Percentiles rank a stretch among this genome's conserved stretches.
These are phyloP conservation scores for Micromussa lordhowensis DNA, from an alignment of 92 coral and sea anemone species.

Conservation along the genomic window DNA sequence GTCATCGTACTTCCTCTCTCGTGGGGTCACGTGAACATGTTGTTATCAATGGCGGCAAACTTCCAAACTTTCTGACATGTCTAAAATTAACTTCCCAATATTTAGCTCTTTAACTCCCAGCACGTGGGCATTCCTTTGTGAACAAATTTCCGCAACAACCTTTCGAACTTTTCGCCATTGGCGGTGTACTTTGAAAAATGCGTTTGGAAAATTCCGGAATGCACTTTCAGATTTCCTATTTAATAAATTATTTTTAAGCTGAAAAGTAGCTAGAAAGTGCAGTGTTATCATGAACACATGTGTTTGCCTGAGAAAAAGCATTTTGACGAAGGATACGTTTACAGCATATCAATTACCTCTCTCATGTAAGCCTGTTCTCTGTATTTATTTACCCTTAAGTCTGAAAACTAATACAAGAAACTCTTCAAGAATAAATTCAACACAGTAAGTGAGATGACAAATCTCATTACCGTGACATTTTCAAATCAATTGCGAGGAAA, in stretches of 20 bases:
- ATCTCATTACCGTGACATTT: slow-evolving; percentile 7
- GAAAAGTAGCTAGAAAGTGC: background rate
- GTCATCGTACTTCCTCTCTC: slow-evolving; percentile 13
- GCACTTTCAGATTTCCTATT: background rate
- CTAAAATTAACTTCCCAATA: background rate
- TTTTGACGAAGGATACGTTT: background rate
- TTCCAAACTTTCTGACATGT: slow-evolving; percentile 16
- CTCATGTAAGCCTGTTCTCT: background rate
- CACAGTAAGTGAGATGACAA: background rate
- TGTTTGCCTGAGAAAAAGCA: background rate
- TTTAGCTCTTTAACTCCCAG: background rate
- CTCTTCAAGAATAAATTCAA: background rate
- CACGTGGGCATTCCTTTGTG: background rate
- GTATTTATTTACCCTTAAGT: background rate
- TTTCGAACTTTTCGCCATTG: background rate
- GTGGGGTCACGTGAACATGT: slow-evolving; percentile 14
- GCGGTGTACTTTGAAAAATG: background rate
- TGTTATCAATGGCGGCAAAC: slow-evolving; percentile 4
- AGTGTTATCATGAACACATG: background rate
- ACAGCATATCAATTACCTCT: slow-evolving; percentile 17
- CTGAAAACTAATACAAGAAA: background rate
- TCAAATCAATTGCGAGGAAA: background rate
- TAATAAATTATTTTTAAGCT: background rate
- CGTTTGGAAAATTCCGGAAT: background rate
- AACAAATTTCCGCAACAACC: background rate